Evolutionary conservation across 2,797 vertebrate species (phyloP), one percentile per base, ranked within the genome.

Genomic region (Brotula barbata): DNA sequence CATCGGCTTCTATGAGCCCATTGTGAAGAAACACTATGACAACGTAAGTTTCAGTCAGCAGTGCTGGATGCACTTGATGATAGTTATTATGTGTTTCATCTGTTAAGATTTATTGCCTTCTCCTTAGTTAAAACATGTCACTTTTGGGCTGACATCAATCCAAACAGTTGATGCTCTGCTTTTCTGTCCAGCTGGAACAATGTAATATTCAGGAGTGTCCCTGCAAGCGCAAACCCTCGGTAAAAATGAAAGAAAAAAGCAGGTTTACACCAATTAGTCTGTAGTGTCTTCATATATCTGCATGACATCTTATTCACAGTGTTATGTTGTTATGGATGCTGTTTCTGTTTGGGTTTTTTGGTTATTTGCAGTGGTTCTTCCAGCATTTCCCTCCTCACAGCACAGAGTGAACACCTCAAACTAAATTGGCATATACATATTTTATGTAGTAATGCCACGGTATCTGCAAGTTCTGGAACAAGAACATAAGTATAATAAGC

Each of bases 1-100:
- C 63, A 95, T 96, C 37, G 87, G 92, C 40, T 96, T 98, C 86
- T 98, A 98, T 19, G 96, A 98, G 71, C 95, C 96, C 31, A 95
- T 97, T 45, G 96, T 98, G 46, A 98, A 95, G 90, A 98, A 96
- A 73, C 94, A 98, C 87, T 97, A 95, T 6, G 90, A 95, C 15
- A 91, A 94, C 16, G 93, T 94, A 77, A 93, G 92, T 11, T 87
- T 3, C 0, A 3, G 15, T 3, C 33, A 0, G 11, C 6, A 8
- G 0, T 9, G 33, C 5, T 5, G 3, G 1, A 13, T 0, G 8
- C 20, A 17, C 13, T 21, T n/a, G n/a, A n/a, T n/a, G n/a, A n/a
- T n/a, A n/a, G n/a, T n/a, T n/a, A n/a, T n/a, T n/a, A n/a, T n/a
- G 9, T 6, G 31, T 33, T 10, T 6, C 5, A 33, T 33, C 5